phyloP scores from a whole-genome alignment of 2,113 vertebrate species.

The Hydrochoerus hydrochaeris region DNA sequence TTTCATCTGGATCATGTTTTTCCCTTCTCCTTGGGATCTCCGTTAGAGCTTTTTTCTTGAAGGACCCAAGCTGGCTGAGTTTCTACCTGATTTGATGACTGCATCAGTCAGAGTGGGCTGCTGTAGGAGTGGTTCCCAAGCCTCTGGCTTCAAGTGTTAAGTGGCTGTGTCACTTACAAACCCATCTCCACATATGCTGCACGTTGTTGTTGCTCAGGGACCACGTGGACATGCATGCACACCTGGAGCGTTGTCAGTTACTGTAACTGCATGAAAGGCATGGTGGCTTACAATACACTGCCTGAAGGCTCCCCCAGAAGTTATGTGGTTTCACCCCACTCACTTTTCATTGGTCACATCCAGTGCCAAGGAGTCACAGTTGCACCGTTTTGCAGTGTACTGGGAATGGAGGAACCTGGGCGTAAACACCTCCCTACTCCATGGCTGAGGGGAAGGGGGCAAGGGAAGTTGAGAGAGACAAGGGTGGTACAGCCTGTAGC shows the following conservation, averaged over 20 bases:
- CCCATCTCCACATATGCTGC: fast-evolving
- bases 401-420: not conserved
- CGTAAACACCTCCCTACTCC: fast-evolving
- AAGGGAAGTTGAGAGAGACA: not conserved
- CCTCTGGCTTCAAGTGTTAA: not conserved
- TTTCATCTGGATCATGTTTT: not conserved
- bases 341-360: fast-evolving
- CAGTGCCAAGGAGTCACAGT: not conserved
- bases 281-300: fast-evolving
- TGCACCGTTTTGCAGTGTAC: fast-evolving
- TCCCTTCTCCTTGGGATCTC: not conserved
- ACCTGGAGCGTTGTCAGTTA: fast-evolving
- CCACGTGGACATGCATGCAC: fast-evolving
- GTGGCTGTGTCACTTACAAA: fast-evolving
- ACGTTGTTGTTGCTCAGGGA: fast-evolving
- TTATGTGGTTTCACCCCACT: not conserved
- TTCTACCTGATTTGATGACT: fast-evolving
- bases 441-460: not conserved
- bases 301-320: fast-evolving
- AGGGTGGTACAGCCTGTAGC: too few relatives aligned
- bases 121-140: fast-evolving
- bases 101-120: fast-evolving
- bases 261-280: fast-evolving
- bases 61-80: not conserved
- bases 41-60: not conserved